phyloP scores from a whole-genome alignment of 1,140 invertebrate species.

The Orius insidiosus region DNA sequence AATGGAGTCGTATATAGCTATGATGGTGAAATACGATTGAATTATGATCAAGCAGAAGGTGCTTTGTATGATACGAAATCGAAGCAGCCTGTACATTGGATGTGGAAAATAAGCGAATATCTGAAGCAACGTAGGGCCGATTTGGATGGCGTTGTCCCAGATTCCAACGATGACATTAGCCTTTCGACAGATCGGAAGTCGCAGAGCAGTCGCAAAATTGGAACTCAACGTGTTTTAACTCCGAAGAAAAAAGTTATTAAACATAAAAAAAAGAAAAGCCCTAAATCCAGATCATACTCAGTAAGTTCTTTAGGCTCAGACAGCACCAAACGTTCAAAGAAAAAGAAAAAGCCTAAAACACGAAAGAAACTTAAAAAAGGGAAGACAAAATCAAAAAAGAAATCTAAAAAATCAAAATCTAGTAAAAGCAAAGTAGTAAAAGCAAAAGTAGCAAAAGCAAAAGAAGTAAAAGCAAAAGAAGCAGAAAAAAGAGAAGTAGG shows the following conservation, averaged over 20 bases:
- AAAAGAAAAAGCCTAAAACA: too few relatives aligned
- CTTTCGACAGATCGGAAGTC: not conserved
- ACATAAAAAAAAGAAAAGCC: too few relatives aligned
- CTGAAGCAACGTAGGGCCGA: not conserved
- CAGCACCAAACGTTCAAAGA: too few relatives aligned
- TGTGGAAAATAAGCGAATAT: constrained; percentile 5
- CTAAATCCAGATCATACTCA: too few relatives aligned
- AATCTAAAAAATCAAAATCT: too few relatives aligned
- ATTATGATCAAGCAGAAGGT: constrained; percentile 5
- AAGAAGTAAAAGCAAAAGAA: not conserved
- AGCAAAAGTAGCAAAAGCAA: not conserved
- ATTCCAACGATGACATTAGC: constrained; percentile 5
- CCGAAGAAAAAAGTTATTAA: too few relatives aligned
- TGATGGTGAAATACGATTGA: constrained; percentile 5
- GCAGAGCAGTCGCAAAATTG: too few relatives aligned
- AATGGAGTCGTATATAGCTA: constrained; percentile 5
- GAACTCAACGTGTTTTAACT: too few relatives aligned
- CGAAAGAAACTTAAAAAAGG: too few relatives aligned
- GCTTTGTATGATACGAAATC: constrained; percentile 2
- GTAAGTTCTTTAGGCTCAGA: too few relatives aligned
- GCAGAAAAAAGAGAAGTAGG: not conserved
- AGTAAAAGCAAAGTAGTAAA: not conserved
- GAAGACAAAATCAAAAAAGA: too few relatives aligned
- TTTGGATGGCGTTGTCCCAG: constrained; percentile 1
- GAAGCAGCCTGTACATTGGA: not conserved